Conservation (phyloP, 2,888 invertebrate genomes). For the Lapara coniferarum region DNA sequence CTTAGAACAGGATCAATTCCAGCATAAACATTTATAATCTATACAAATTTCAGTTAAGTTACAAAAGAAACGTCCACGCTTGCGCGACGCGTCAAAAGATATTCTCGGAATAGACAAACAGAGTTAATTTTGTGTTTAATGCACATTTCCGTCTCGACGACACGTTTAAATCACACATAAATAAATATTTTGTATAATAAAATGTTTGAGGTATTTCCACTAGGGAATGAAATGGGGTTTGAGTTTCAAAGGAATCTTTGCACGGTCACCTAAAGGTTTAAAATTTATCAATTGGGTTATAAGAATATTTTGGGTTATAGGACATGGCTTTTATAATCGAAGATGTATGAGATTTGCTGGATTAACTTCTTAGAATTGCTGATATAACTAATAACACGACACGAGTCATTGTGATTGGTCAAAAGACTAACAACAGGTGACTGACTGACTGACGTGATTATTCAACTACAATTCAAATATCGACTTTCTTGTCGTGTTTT, state of each 20-base stretch:
- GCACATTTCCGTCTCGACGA: slow-evolving; percentile 44
- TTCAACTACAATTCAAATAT: too few species aligned
- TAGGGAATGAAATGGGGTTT: slow-evolving; percentile 27
- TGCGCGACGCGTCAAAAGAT: slow-evolving; percentile 35
- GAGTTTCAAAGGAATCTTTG: slow-evolving; percentile 21
- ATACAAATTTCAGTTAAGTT: slow-evolving; percentile 25
- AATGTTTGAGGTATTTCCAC: slow-evolving; percentile 35
- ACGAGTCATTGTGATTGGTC: too few species aligned
- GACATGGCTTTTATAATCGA: too few species aligned
- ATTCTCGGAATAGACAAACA: slow-evolving; percentile 26
- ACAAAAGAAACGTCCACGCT: slow-evolving; percentile 19
- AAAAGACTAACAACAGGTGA: too few species aligned
- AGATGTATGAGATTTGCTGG: too few species aligned
- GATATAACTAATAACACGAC: too few species aligned
- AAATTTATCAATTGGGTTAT: background rate
- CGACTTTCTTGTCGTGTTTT: too few species aligned
- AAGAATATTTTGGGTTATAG: background rate
- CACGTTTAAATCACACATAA: slow-evolving; percentile 27
- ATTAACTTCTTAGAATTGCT: too few species aligned
- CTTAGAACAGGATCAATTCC: slow-evolving; percentile 9
- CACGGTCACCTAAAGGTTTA: background rate
- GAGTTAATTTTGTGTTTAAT: slow-evolving; percentile 43
- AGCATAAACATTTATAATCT: slow-evolving; percentile 15
- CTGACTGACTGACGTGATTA: too few species aligned
- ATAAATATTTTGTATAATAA: slow-evolving; percentile 31